Percentiles rank a stretch among this genome's conserved stretches.
Evolutionary conservation across 2,888 invertebrate genomes (phyloP).

Genomic region (Parnassius mnemosyne): DNA sequence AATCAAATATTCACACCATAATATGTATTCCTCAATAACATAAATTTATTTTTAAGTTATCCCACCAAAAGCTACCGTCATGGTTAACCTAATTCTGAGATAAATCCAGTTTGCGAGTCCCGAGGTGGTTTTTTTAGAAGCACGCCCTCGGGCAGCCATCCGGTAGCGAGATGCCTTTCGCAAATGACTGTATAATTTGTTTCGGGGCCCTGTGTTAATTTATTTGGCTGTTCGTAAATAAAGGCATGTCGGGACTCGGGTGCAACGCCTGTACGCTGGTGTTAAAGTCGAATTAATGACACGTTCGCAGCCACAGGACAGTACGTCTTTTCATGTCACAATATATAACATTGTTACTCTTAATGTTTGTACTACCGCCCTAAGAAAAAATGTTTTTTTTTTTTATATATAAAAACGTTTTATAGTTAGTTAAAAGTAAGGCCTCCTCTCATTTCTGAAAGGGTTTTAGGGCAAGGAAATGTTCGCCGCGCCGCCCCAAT

Average conservation of each 20-base stretch:
- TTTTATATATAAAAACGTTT: too few relatives aligned
- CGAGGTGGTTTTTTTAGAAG: constrained; percentile 36
- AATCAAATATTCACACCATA: too few relatives aligned
- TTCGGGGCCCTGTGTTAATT: constrained; percentile 27
- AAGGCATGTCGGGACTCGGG: background rate
- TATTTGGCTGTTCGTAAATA: constrained; percentile 22
- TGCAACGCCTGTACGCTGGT: background rate
- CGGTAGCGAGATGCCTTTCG: constrained; percentile 37
- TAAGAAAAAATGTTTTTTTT: too few relatives aligned
- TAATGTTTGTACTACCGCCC: too few relatives aligned
- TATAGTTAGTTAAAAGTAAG: too few relatives aligned
- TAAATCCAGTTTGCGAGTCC: constrained; percentile 46
- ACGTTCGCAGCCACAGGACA: constrained; percentile 1
- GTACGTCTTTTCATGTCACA: background rate
- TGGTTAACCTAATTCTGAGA: constrained; percentile 26
- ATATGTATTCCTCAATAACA: too few relatives aligned
- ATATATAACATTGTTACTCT: too few relatives aligned
- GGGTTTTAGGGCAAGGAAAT: too few relatives aligned
- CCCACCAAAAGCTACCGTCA: too few relatives aligned
- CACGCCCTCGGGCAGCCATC: constrained; percentile 27
- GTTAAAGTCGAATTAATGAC: constrained; percentile 6
- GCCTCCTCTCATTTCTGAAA: too few relatives aligned
- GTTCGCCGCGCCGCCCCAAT: too few relatives aligned
- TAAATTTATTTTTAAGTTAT: too few relatives aligned
- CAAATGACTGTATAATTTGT: constrained; percentile 51